These are phyloP conservation scores for Babylonia areolata DNA, from an alignment of 1,140 invertebrate genomes.

Conservation along the genomic window DNA sequence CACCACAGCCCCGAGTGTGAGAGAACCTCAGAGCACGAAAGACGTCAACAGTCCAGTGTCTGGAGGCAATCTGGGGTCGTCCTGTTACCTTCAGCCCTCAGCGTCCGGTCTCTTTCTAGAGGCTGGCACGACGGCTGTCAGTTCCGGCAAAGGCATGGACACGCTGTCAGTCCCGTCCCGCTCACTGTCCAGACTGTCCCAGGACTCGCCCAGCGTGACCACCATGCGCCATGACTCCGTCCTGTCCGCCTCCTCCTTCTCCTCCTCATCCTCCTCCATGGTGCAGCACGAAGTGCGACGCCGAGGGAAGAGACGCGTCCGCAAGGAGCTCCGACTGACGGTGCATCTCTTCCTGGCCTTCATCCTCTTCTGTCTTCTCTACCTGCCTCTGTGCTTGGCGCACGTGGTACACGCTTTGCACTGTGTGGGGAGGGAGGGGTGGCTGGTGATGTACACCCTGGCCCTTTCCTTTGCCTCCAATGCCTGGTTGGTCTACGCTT, in stretches of 20 bases:
- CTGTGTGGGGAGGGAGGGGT: constrained; percentile 3
- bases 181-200: not conserved
- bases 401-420: constrained; percentile 2
- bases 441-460: constrained; percentile 35
- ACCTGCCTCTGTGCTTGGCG: constrained; percentile 24
- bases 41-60: not conserved
- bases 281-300: not conserved
- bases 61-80: not conserved
- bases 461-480: constrained; percentile 34
- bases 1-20: not conserved
- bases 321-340: constrained; percentile 28
- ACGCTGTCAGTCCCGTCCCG: not conserved
- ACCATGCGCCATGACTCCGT: not conserved
- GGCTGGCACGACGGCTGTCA: not conserved
- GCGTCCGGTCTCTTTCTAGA: not conserved
- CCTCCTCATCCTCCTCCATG: not conserved
- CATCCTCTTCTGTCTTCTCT: constrained; percentile 32
- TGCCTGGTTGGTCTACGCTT: constrained; percentile 38
- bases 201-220: not conserved
- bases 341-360: constrained; percentile 38
- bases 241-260: not conserved
- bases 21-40: not conserved
- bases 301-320: not conserved
- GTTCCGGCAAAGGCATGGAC: not conserved
- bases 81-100: not conserved